Evolutionary conservation across 2,797 vertebrate species (phyloP), one percentile per base, ranked within the genome.

Genomic region (Pipistrellus nathusii): DNA sequence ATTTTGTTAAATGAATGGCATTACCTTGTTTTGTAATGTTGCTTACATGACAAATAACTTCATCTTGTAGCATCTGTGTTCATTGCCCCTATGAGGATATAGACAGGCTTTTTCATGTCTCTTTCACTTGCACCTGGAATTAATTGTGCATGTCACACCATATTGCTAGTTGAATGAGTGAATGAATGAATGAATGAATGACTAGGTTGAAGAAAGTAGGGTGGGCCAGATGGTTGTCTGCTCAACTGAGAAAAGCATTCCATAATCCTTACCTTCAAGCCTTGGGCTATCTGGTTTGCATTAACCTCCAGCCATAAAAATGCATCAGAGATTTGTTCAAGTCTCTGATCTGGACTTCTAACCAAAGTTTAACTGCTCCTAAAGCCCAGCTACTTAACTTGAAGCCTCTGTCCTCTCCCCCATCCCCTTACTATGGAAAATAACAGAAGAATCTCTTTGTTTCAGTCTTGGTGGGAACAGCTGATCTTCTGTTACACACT

Each of bases 341-440:
- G 23, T 53, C 77, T 92, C 78, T 90, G 53, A n/a, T 91, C 44
- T 77, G 83, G 21, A 6, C 64, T 83, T 89, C 76, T 71, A 44
- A 81, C 68, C 15, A 81, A 73, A 17, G 6, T 81, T 89, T 90
- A 95, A 95, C 44, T 81, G 35, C 35, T 51, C 32, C 72, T 62
- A 78, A 93, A 8, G 25, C 30, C 85, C 32, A 94, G 71, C 83
- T 83, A 94, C 68, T 92, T 95, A 90, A 93, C 32, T 77, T 80
- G 25, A 86, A 87, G 23, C 73, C 75, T 92, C 68, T 85, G 6
- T 89, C 78, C 9, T 53, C 1, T 2, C 1, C 57, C 25, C 10
- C 4, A 0, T 25, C 5, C 12, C 27, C 11, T 90, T 84, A 51
- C 23, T 69, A 27, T 48, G 7, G 17, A 88, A 71, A 94, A 68